Evolutionary conservation across 2,888 invertebrate species (phyloP), one percentile per base, ranked within the genome.

Genomic region (Ditula angustiorana): DNA sequence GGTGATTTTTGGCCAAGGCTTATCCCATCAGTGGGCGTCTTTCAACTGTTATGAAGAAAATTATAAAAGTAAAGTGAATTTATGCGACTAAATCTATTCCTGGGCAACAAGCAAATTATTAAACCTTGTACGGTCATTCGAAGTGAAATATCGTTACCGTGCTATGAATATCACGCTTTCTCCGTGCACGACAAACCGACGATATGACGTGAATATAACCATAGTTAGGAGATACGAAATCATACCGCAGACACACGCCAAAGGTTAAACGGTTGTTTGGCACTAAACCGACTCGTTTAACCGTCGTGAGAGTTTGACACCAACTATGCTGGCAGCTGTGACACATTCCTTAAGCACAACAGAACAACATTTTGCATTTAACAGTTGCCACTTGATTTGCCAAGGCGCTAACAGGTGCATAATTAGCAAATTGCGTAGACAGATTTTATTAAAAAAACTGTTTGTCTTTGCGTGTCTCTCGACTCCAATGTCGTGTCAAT

Each of bases 241-340:
- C 56, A 37, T 56, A 41, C 55, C 41, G 47, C 47, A 55, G 47
- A 61, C 53, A 44, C 26, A 49, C 41, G 37, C 35, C 62, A 75
- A 75, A 78, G 71, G 75, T 80, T 75, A 79, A 82, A 81, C 75
- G 76, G 69, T 71, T 75, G 75, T 74, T 77, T 74, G 76, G 76
- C 74, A 77, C 74, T 83, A 81, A 83, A 82, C 67, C 70, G 73
- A 67, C 67, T 74, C 64, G 74, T 81, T 76, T 77, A 70, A 69
- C 70, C 56, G 68, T 62, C 55, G 53, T 68, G 63, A 72, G 67
- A 68, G 66, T 50, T 68, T 71, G 69, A 62, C 68, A 69, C 67
- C 62, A 37, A n/a, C n/a, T n/a, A n/a, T n/a, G 58, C 19, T 47
- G 16, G 41, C 16, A 26, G 13, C 55, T 41, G 24, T 35, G 21